Evolutionary conservation across 2,113 vertebrate species (phyloP).

Genomic region (Cyanoramphus novaezelandiae): DNA sequence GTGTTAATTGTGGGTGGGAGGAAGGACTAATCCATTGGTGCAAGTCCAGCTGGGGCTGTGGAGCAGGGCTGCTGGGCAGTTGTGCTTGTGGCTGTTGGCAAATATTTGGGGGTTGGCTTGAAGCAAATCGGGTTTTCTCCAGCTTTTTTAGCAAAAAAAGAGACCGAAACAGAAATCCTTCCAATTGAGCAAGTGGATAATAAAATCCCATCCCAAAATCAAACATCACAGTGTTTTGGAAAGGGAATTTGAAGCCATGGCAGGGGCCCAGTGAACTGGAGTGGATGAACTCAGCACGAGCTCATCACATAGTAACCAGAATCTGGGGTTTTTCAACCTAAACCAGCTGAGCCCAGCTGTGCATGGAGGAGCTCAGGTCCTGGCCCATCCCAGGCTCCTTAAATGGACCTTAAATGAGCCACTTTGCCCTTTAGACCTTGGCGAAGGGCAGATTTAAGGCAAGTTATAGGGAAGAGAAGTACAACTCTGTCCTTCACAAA

Average conservation of each 20-base stretch:
- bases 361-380: not conserved
- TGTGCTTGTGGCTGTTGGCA: not conserved
- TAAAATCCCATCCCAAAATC: not conserved
- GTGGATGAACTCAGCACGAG: not conserved
- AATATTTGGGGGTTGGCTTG: not conserved
- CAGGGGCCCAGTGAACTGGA: not conserved
- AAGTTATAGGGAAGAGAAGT: not conserved
- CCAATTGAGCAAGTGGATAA: not conserved
- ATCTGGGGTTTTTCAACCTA: not conserved
- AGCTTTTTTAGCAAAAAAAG: not conserved
- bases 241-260: not conserved
- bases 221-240: not conserved
- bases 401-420: not conserved
- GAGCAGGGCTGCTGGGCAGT: not conserved
- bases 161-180: accelerated
- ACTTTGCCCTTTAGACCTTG: not conserved
- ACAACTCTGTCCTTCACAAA: not conserved
- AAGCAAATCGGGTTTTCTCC: not conserved
- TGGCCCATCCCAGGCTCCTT: not conserved
- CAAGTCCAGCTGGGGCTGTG: not conserved
- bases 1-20: not conserved
- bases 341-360: not conserved
- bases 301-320: not conserved
- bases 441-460: not conserved
- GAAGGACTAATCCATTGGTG: not conserved